Evolutionary conservation across 2,113 vertebrate genomes (phyloP).

Genomic region (Athene noctua): DNA sequence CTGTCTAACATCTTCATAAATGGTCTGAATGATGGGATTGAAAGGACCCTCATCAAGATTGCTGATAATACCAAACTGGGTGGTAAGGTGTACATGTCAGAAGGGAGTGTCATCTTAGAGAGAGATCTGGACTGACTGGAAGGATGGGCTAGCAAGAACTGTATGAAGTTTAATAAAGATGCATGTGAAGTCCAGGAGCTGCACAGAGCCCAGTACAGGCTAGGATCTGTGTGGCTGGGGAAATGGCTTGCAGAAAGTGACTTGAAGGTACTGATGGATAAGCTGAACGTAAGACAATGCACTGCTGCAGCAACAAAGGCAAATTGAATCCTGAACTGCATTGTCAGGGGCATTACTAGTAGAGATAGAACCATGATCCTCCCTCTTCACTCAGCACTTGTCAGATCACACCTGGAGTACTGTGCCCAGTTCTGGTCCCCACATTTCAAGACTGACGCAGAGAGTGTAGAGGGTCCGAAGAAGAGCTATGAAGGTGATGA

Average conservation of each 20-base stretch:
- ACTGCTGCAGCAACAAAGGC: neutral
- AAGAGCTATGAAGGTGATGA: neutral
- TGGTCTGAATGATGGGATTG: neutral
- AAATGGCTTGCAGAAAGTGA: neutral
- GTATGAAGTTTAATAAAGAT: neutral
- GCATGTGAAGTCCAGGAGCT: neutral
- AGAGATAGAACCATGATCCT: accelerated
- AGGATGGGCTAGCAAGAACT: neutral
- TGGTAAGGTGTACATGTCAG: neutral
- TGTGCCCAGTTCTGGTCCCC: neutral
- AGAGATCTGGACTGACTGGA: neutral
- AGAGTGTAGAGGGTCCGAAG: neutral
- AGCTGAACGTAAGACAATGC: accelerated
- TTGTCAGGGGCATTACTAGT: accelerated
- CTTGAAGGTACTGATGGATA: neutral
- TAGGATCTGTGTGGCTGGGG: no score
- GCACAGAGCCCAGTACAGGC: no score
- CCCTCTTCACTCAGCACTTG: neutral
- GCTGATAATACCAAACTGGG: neutral
- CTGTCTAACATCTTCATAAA: neutral
- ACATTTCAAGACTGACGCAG: neutral
- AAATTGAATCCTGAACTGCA: neutral
- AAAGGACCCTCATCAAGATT: neutral
- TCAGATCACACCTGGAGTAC: neutral
- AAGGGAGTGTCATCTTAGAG: neutral